These are phyloP conservation scores for Ruditapes philippinarum DNA, from an alignment of 1,140 invertebrate genomes.

Conservation along the genomic window DNA sequence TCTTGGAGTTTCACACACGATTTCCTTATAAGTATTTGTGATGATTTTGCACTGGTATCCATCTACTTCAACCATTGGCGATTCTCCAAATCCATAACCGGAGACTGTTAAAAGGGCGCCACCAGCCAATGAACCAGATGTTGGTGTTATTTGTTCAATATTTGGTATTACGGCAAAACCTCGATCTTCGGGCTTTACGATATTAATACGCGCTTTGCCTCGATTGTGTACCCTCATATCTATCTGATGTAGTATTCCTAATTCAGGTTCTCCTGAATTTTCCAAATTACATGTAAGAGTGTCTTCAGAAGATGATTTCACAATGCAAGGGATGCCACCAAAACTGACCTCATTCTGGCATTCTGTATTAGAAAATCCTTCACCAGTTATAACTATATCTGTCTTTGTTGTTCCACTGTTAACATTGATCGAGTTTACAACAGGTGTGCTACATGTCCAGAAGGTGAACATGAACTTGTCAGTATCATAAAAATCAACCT, in stretches of 20 bases:
- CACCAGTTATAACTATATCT: constrained; percentile 69
- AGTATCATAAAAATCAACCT: not conserved
- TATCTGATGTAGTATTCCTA: constrained; percentile 68
- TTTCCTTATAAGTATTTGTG: constrained; percentile 58
- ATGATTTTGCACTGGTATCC: constrained; percentile 56
- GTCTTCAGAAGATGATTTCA: not conserved
- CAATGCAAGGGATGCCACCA: constrained; percentile 40
- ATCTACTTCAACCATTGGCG: constrained; percentile 50
- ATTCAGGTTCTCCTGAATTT: constrained; percentile 43
- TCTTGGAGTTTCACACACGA: constrained; percentile 68
- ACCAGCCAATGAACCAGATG: constrained; percentile 71
- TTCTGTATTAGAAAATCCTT: constrained; percentile 66
- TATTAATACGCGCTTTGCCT: constrained; percentile 71
- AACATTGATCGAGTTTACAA: constrained; percentile 63
- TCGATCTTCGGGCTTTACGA: constrained; percentile 17
- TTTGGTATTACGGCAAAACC: constrained; percentile 72
- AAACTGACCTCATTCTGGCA: constrained; percentile 76
- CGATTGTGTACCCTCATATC: constrained; percentile 71
- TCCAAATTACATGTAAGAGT: constrained; percentile 56
- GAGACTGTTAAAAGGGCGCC: constrained; percentile 70
- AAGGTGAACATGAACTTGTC: constrained; percentile 75
- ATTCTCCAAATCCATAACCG: constrained; percentile 66
- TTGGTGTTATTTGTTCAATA: constrained; percentile 64
- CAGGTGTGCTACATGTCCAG: constrained; percentile 72
- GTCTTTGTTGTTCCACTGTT: constrained; percentile 70